Evolutionary conservation across 2,113 vertebrate genomes (phyloP).

Genomic region (Pteropus alecto): DNA sequence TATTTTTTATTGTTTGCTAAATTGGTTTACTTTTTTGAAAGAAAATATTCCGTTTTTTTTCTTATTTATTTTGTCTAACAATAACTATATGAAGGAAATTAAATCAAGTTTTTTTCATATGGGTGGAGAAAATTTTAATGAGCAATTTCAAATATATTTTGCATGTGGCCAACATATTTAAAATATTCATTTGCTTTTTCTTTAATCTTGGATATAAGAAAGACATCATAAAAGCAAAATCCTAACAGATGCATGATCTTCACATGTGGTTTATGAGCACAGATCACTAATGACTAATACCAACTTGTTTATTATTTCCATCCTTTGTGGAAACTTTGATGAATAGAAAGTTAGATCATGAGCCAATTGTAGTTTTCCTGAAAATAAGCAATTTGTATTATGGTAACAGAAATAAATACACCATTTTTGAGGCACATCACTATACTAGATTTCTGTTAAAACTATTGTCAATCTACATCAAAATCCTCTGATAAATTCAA

Average conservation of each 20-base stretch:
- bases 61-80: conserved; percentile 38
- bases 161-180: conserved; percentile 59
- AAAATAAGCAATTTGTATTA: conserved; percentile 22
- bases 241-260: conserved; percentile 48
- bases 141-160: conserved; percentile 47
- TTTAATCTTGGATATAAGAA: conserved; percentile 49
- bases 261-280: conserved; percentile 57
- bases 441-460: background rate
- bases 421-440: background rate
- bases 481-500: background rate
- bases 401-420: background rate
- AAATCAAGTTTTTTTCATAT: background rate
- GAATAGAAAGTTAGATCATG: conserved; percentile 41
- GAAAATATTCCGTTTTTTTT: conserved; percentile 1
- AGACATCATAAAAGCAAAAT: conserved; percentile 36
- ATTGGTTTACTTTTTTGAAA: background rate
- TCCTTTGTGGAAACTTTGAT: conserved; percentile 63
- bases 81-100: background rate
- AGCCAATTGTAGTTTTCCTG: background rate
- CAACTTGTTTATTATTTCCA: conserved; percentile 67
- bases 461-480: background rate
- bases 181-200: conserved; percentile 46
- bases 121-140: conserved; percentile 28
- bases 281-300: conserved; percentile 57
- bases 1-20: background rate